Percentiles rank a stretch among this genome's conserved stretches.
Evolutionary conservation across 1,140 invertebrate species (phyloP).

Genomic region (Euschistus heros): DNA sequence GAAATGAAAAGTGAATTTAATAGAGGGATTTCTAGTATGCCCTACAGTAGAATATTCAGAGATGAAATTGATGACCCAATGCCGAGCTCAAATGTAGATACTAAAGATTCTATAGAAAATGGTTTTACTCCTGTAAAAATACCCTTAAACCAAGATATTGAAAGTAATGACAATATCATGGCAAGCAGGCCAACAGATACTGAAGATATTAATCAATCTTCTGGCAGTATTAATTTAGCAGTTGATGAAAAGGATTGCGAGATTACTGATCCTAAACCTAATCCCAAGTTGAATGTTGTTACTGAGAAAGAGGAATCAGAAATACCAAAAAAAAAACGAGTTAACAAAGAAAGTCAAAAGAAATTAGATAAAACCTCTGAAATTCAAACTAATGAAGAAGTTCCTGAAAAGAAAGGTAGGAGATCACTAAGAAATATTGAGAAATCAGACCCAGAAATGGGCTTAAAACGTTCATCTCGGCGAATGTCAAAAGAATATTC

Average conservation of each 20-base stretch:
- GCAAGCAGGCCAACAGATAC: background rate
- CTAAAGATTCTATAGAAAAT: background rate
- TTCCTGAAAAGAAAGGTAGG: conserved; percentile 8
- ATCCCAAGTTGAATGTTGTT: background rate
- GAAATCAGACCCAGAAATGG: conserved; percentile 13
- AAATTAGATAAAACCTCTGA: background rate
- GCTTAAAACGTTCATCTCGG: conserved; percentile 32
- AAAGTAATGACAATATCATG: background rate
- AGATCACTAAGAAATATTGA: background rate
- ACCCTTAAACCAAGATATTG: background rate
- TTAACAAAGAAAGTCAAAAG: background rate
- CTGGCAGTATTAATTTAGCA: too few species aligned
- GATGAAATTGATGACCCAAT: background rate
- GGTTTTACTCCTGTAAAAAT: background rate
- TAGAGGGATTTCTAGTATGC: conserved; percentile 7
- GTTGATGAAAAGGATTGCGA: background rate
- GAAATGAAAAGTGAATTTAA: conserved; percentile 34
- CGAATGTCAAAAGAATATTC: conserved; percentile 31
- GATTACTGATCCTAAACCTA: background rate
- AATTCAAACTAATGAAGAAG: background rate
- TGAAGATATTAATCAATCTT: background rate
- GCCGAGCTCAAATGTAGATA: background rate
- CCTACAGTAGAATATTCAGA: background rate
- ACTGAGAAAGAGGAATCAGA: background rate
- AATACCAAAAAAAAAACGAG: conserved; percentile 5